These are phyloP conservation scores for Tachyglossus aculeatus DNA, from an alignment of 2,797 vertebrate species.

Conservation along the genomic window DNA sequence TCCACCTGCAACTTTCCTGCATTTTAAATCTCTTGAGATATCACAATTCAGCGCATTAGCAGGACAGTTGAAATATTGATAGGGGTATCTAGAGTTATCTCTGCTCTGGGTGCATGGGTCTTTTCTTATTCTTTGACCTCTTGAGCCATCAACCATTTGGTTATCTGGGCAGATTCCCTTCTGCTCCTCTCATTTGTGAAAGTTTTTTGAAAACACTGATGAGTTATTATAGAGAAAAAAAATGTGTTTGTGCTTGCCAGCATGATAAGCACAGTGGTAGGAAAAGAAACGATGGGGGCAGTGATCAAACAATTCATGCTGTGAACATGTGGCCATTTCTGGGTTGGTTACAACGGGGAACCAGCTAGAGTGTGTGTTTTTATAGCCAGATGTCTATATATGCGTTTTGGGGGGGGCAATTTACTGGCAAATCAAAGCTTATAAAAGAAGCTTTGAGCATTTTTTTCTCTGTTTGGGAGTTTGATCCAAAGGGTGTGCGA, in stretches of 20 bases:
- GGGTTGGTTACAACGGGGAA: conserved; percentile 42
- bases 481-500: no score
- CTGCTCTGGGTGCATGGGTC: not conserved
- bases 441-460: conserved; percentile 34
- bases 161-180: not conserved
- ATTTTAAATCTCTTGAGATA: not conserved
- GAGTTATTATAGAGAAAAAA: conserved; percentile 41
- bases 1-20: not conserved
- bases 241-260: conserved; percentile 33
- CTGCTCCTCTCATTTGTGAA: conserved; percentile 32
- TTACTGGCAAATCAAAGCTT: conserved; percentile 59
- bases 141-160: conserved; percentile 21
- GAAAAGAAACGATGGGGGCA: conserved; percentile 24
- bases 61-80: not conserved
- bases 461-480: no score
- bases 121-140: conserved; percentile 3
- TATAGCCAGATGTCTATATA: conserved; percentile 24
- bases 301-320: conserved; percentile 36
- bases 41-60: not conserved
- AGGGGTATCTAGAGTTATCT: not conserved
- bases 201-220: conserved; percentile 57
- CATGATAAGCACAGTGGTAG: conserved; percentile 17
- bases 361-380: conserved; percentile 23
- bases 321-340: conserved; percentile 40
- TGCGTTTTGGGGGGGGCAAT: conserved; percentile 49